phyloP scores from a whole-genome alignment of 2,113 vertebrate species.

The Leptosomus discolor region DNA sequence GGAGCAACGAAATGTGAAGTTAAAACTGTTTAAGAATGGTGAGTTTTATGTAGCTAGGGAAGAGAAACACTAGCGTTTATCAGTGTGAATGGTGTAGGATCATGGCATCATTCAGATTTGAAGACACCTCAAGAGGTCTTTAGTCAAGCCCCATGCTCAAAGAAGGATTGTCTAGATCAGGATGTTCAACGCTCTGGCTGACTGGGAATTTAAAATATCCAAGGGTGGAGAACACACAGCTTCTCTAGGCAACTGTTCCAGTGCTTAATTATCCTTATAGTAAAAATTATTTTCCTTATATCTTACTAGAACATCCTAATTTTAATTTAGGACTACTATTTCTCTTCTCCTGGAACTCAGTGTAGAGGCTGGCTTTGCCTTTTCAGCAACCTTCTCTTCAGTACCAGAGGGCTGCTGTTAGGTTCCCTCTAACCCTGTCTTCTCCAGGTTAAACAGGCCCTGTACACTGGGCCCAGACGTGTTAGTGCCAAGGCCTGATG shows the following conservation, averaged over 20 bases:
- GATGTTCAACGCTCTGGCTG: not conserved
- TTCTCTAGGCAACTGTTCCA: not conserved
- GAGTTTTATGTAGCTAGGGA: not conserved
- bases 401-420: not conserved
- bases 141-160: not conserved
- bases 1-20: not conserved
- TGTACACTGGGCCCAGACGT: not conserved
- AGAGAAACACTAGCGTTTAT: not conserved
- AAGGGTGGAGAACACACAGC: not conserved
- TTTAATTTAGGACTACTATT: not conserved
- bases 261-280: not conserved
- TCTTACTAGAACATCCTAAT: accelerated
- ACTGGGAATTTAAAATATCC: not conserved
- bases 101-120: not conserved
- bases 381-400: not conserved
- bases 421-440: not conserved
- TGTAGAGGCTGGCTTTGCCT: not conserved
- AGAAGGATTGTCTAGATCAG: not conserved
- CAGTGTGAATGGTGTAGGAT: not conserved
- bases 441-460: not conserved
- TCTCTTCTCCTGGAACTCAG: not conserved
- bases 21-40: not conserved
- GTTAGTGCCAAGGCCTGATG: not conserved
- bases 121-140: not conserved
- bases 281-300: not conserved